phyloP scores from a whole-genome alignment of 2,797 vertebrate species.

The Intellagama lesueurii region DNA sequence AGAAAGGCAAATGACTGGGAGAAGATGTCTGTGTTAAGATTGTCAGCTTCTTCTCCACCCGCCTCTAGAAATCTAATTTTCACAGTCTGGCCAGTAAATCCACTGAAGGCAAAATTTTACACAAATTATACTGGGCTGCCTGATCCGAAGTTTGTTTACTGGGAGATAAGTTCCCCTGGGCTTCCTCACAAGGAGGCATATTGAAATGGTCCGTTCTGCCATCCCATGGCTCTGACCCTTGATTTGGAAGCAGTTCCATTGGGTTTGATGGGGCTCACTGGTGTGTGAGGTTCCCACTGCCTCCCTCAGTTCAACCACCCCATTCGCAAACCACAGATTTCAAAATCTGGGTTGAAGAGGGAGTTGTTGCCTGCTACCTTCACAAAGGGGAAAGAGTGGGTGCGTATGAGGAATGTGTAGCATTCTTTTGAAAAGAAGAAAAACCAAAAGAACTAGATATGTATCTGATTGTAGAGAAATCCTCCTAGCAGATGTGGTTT shows the following conservation, averaged over 20 bases:
- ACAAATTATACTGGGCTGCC: no score
- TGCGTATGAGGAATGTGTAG: no score
- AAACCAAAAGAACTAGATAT: neutral
- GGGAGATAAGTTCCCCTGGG: neutral
- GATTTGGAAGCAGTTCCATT: neutral
- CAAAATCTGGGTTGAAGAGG: neutral
- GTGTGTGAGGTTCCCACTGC: neutral
- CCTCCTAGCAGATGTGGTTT: neutral
- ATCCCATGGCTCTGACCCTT: neutral
- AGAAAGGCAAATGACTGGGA: neutral
- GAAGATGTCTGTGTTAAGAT: neutral
- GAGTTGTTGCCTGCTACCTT: neutral
- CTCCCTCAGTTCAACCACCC: neutral
- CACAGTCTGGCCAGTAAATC: neutral
- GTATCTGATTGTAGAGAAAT: neutral
- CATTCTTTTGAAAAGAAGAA: neutral
- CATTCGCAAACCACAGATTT: neutral
- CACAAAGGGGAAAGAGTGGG: neutral
- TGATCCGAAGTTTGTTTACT: no score
- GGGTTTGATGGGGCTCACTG: neutral
- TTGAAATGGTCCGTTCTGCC: neutral
- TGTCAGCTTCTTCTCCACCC: neutral
- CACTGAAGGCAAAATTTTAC: neutral
- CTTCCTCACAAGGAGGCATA: neutral
- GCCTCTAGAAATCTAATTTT: neutral